Percentiles rank a stretch among this genome's conserved stretches.
These are phyloP conservation scores for Nymphalis io DNA, from an alignment of 1,140 invertebrate genomes.

Conservation along the genomic window DNA sequence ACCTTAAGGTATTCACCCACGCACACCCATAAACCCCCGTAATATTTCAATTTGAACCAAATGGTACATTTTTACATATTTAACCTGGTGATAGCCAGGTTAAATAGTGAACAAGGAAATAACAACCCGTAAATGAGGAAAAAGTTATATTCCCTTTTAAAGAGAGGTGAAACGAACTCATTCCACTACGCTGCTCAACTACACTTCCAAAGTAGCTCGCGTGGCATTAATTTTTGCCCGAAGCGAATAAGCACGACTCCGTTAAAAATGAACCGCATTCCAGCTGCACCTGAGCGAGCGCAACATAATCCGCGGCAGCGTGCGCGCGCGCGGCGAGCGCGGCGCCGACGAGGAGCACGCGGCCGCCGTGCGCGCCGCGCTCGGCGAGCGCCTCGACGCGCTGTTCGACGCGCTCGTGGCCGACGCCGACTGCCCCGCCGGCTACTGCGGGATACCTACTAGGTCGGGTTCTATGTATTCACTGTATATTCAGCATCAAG, in stretches of 20 bases:
- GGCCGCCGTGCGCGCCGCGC: slow-evolving; percentile 60
- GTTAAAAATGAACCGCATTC: neutral
- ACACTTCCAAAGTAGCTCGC: too few relatives aligned
- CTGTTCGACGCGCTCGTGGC: slow-evolving; percentile 65
- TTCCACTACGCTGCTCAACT: too few relatives aligned
- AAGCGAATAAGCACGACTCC: too few relatives aligned
- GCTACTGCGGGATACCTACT: slow-evolving; percentile 66
- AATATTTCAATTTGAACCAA: neutral
- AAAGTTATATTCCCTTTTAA: too few relatives aligned
- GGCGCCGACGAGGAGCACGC: slow-evolving; percentile 70
- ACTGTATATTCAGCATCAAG: too few relatives aligned
- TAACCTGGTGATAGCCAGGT: too few relatives aligned
- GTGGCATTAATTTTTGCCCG: too few relatives aligned
- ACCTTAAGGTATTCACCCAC: slow-evolving; percentile 81
- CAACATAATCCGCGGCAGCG: slow-evolving; percentile 71
- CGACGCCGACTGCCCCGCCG: slow-evolving; percentile 59
- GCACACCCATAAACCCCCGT: neutral
- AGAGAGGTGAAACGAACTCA: too few relatives aligned
- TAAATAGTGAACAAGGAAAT: too few relatives aligned
- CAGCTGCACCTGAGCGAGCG: slow-evolving; percentile 76
- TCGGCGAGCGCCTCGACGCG: slow-evolving; percentile 66
- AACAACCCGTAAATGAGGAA: too few relatives aligned
- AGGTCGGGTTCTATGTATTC: slow-evolving; percentile 43
- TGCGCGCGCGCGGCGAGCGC: slow-evolving; percentile 52
- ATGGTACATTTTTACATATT: too few relatives aligned